Evolutionary conservation across 2,113 vertebrate species (phyloP), one percentile per base, ranked within the genome.

Genomic region (Serilophus lunatus): DNA sequence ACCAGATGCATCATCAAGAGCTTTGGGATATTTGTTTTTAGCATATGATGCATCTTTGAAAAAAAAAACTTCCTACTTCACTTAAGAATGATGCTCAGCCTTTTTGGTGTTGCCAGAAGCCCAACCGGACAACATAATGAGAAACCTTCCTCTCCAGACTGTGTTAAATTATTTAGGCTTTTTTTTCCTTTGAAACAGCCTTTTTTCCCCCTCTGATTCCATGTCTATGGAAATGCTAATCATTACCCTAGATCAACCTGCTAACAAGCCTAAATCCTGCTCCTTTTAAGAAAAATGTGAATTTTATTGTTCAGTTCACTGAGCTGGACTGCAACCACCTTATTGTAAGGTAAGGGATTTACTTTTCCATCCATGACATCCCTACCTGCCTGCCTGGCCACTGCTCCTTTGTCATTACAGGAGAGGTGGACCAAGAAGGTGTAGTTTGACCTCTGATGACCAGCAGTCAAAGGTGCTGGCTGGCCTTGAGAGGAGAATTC

Each of bases 1-100:
- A 91, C 74, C 92, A 96, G 84, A 97, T 82, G 88, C 78, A 74
- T 91, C 92, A 93, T 78, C 79, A 36, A 71, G 92, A 85, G 78
- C 79, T 90, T 93, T 93, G 94, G 71, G 86, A 70, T 74, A 56
- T 93, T 95, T 97, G 95, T 95, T 97, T 97, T 96, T 91, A 69
- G 76, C 71, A 63, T 76, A 80, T 68, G 83, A 90, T 89, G 71
- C 68, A 93, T 91, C 45, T 88, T 91, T 81, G 33, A 96, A 93
- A 42, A n/a, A n/a, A 96, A 93, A 95, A 95, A 84, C 44, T 94
- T 96, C 86, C 92, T 88, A 77, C 63, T 93, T 96, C 94, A 95
- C 79, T 95, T 83, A 94, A 96, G 93, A 97, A 94, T 81, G 84
- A 94, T 86, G 82, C 86, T 90, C 64, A 68, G 83, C 77, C 94